Evolutionary conservation across 2,888 invertebrate genomes (phyloP).

Genomic region (Tetrapedia diversipes): DNA sequence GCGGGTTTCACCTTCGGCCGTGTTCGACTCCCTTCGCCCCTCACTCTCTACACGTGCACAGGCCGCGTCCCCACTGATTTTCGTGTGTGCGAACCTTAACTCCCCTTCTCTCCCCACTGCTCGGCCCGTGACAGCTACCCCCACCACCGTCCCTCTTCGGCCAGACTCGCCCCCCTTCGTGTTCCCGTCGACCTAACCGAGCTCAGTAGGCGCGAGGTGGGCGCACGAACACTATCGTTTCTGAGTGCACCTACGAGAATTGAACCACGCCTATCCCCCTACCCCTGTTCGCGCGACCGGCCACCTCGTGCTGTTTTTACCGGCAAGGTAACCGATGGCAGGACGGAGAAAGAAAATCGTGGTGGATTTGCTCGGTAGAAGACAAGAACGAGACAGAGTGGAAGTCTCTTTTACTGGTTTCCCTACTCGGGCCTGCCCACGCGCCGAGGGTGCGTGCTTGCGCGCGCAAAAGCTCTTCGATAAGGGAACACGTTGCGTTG

Average conservation of each 20-base stretch:
- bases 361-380: slow-evolving; percentile 34
- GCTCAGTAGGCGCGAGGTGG: slow-evolving; percentile 76
- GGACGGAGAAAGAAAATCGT: slow-evolving; percentile 38
- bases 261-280: slow-evolving; percentile 78
- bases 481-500: slow-evolving; percentile 33
- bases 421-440: slow-evolving; percentile 65
- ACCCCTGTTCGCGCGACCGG: slow-evolving; percentile 65
- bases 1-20: slow-evolving; percentile 73
- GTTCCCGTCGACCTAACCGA: slow-evolving; percentile 61
- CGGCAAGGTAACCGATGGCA: slow-evolving; percentile 58
- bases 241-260: slow-evolving; percentile 67
- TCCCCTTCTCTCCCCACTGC: slow-evolving; percentile 50
- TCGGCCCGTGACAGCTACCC: slow-evolving; percentile 62
- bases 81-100: slow-evolving; percentile 67
- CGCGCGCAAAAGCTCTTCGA: slow-evolving; percentile 59
- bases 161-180: slow-evolving; percentile 65
- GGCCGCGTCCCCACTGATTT: slow-evolving; percentile 63
- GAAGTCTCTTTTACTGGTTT: slow-evolving; percentile 62
- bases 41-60: slow-evolving; percentile 62
- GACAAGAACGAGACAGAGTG: slow-evolving; percentile 42
- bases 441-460: slow-evolving; percentile 64
- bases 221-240: slow-evolving; percentile 72
- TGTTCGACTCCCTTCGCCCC: slow-evolving; percentile 75
- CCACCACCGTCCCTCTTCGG: slow-evolving; percentile 56
- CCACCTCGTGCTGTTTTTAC: slow-evolving; percentile 72